Conservation (phyloP, 1,140 invertebrate species). For the Lineus longissimus region DNA sequence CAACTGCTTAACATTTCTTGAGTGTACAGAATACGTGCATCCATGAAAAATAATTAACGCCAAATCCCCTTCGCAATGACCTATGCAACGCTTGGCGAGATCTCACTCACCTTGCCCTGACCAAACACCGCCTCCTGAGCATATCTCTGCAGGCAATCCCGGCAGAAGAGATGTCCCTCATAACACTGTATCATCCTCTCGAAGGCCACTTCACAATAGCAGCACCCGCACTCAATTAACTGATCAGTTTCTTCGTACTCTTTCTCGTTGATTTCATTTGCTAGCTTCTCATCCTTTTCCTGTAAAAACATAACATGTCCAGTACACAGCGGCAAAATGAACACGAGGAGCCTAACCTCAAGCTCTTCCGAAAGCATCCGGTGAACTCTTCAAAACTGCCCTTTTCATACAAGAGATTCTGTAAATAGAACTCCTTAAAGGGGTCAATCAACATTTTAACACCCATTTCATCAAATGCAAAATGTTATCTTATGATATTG, state of each 20-base stretch:
- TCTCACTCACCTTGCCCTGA: slow-evolving; percentile 36
- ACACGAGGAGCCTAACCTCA: neutral
- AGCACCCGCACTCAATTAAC: slow-evolving; percentile 46
- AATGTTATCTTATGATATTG: too few species aligned
- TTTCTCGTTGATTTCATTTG: slow-evolving; percentile 24
- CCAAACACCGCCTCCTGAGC: slow-evolving; percentile 42
- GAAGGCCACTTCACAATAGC: slow-evolving; percentile 37
- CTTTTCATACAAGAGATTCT: too few species aligned
- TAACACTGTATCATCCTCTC: slow-evolving; percentile 44
- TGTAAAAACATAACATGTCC: too few species aligned
- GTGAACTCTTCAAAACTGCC: too few species aligned
- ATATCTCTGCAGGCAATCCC: slow-evolving; percentile 37
- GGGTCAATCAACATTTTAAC: too few species aligned
- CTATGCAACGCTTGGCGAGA: neutral
- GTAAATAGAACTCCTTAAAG: too few species aligned
- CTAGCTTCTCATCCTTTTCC: slow-evolving; percentile 24
- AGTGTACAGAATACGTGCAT: neutral
- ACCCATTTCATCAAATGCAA: too few species aligned
- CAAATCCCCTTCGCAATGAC: neutral
- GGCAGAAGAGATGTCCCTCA: slow-evolving; percentile 46
- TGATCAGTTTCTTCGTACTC: slow-evolving; percentile 31
- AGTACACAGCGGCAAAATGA: too few species aligned
- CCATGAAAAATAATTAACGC: neutral
- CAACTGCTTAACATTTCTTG: neutral
- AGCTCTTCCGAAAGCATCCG: too few species aligned